Evolutionary conservation across 2,113 vertebrate species (phyloP), one percentile per base, ranked within the genome.

Genomic region (Oreotragus oreotragus): DNA sequence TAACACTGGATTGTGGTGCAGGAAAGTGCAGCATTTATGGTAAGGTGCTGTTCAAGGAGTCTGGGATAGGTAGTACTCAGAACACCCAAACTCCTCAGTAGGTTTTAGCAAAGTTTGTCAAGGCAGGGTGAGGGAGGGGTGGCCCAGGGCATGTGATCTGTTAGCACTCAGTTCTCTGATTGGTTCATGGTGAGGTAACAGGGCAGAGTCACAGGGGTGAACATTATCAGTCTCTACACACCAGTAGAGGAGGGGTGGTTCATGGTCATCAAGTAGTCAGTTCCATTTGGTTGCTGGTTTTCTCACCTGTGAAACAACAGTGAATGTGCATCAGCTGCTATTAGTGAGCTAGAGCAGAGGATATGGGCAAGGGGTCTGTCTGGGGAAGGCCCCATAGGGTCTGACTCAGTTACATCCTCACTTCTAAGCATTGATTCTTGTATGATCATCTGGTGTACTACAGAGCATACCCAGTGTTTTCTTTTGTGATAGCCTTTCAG

Each of bases 401-500:
- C 49, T 33, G 21, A 51, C 49, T 53, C 45, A 53, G 79, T 81
- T 81, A 36, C 19, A 53, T 25, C 33, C 0, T 58, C 80, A 64
- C 51, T 91, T 87, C 30, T 89, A 70, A 81, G 85, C 81, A 90
- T 23, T 58, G 89, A 93, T 91, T 88, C 43, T 84, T 28, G 39
- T 91, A 19, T 43, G 88, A 19, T 33, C 73, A 3, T 93, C 76
- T 55, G 36, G 12, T 84, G 17, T 7, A 84, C 91, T 90, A 57
- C 3, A 84, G 43, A 96, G 80, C 16, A 92, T 51, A 92, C 1
- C 7, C 7, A 47, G 10, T 94, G 28, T 88, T 95, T 64, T 30
- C 28, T 83, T 88, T 77, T 91, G 47, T 90, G n/a, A 95, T 88
- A 80, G 49, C 17, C 73, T 96, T 94, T 84, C 45, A 97, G 10